These are phyloP conservation scores for Girardia tigrina DNA, from an alignment of 2,888 invertebrate species.

Conservation along the genomic window DNA sequence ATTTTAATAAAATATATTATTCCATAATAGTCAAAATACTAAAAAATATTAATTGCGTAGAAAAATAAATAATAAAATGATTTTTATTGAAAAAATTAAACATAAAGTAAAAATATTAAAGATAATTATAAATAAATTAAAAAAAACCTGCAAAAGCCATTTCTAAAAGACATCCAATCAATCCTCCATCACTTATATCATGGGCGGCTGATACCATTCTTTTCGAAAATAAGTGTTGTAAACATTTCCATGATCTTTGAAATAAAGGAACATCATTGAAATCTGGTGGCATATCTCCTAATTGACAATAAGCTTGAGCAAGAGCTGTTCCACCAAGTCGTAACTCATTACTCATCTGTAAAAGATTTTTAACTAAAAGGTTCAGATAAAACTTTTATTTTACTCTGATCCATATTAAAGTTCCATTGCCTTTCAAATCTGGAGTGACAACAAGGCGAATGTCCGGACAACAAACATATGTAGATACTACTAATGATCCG, in stretches of 20 bases:
- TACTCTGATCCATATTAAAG: constrained; percentile 42
- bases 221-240: constrained; percentile 59
- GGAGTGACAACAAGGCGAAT: constrained; percentile 72
- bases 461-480: constrained; percentile 85
- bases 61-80: no score
- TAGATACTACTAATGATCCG: constrained; percentile 82
- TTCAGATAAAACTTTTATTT: background rate
- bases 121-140: constrained; percentile 8
- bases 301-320: constrained; percentile 66
- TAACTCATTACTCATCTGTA: constrained; percentile 33
- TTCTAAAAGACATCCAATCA: constrained; percentile 73
- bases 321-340: constrained; percentile 78
- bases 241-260: constrained; percentile 64
- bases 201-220: constrained; percentile 68
- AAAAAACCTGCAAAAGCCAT: constrained; percentile 75
- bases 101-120: no score
- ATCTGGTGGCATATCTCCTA: constrained; percentile 69
- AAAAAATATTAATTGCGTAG: no score
- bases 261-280: constrained; percentile 61
- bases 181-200: constrained; percentile 88
- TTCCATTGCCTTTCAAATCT: constrained; percentile 66
- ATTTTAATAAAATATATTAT: no score
- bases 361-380: background rate
- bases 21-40: no score
- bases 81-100: no score